phyloP scores from a whole-genome alignment of 2,888 invertebrate genomes.

The Glomeris marginata region DNA sequence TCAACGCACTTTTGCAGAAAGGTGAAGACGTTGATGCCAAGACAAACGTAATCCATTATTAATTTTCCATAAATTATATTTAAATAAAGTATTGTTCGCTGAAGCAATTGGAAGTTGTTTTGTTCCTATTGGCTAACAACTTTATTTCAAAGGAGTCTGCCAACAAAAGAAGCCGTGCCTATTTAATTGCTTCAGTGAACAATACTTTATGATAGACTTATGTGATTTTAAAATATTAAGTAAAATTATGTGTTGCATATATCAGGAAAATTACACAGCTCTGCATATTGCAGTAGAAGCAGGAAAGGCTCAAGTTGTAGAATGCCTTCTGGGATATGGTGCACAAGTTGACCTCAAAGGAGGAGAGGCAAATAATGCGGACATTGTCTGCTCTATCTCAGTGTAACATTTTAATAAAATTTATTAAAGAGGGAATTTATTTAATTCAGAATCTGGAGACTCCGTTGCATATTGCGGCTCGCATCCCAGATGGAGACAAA shows the following conservation, averaged over 20 bases:
- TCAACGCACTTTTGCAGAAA: slow-evolving; percentile 85
- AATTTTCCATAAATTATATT: background rate
- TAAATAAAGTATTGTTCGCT: background rate
- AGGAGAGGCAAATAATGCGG: slow-evolving; percentile 16
- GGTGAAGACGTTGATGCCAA: slow-evolving; percentile 93
- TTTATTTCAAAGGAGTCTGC: no score
- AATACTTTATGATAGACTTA: no score
- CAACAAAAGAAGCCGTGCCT: no score
- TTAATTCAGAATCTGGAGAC: slow-evolving; percentile 52
- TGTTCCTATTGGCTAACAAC: background rate
- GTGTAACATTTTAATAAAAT: background rate
- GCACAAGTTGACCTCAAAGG: slow-evolving; percentile 91
- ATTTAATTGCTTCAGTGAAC: no score
- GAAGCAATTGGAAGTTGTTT: background rate
- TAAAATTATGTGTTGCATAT: no score
- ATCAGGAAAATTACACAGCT: slow-evolving; percentile 91
- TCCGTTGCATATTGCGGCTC: slow-evolving; percentile 90
- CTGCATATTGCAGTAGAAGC: slow-evolving; percentile 93
- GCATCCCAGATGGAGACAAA: slow-evolving; percentile 75
- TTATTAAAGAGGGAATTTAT: background rate
- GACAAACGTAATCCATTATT: slow-evolving; percentile 65
- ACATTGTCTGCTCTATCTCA: background rate
- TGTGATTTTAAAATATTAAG: no score
- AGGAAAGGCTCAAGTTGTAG: slow-evolving; percentile 85
- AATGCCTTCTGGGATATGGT: slow-evolving; percentile 87